These are phyloP conservation scores for Panopea generosa DNA, from an alignment of 2,888 invertebrate genomes.

Conservation along the genomic window DNA sequence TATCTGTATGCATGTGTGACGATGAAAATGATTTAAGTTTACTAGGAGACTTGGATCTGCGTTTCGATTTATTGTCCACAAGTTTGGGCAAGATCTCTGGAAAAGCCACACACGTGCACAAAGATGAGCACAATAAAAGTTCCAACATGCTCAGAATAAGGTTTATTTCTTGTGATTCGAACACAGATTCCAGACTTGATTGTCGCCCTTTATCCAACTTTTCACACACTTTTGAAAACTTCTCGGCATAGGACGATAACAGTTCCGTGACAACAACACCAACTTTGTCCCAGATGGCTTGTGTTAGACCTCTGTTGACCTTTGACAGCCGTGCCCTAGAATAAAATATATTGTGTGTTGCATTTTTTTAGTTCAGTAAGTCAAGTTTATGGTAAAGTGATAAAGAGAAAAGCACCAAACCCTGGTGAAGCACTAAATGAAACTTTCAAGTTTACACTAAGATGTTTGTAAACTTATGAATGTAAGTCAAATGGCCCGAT, in stretches of 20 bases:
- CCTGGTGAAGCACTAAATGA: too few species aligned
- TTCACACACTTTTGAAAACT: conserved; percentile 29
- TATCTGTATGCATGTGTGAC: conserved; percentile 19
- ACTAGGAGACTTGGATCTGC: conserved; percentile 30
- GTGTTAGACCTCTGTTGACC: conserved; percentile 65
- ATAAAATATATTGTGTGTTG: conserved; percentile 13
- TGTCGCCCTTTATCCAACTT: conserved; percentile 9
- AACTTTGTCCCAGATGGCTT: conserved; percentile 69
- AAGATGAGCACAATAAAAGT: conserved; percentile 55
- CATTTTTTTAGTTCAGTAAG: not conserved
- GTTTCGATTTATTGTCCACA: conserved; percentile 43
- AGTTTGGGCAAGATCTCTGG: conserved; percentile 53
- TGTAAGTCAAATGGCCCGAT: too few species aligned
- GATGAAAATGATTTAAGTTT: conserved; percentile 55
- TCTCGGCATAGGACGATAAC: conserved; percentile 55
- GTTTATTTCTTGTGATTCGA: conserved; percentile 61
- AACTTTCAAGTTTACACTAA: too few species aligned
- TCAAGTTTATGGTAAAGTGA: not conserved
- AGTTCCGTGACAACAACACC: conserved; percentile 60
- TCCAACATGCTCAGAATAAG: conserved; percentile 60
- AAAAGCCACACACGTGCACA: conserved; percentile 68
- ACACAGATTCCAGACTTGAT: conserved; percentile 19
- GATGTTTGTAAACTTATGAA: too few species aligned
- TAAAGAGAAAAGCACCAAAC: too few species aligned
- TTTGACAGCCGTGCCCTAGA: conserved; percentile 63